Evolutionary conservation across 1,140 invertebrate genomes (phyloP), one percentile per base, ranked within the genome.

Genomic region (Atopsyche davidsoni): DNA sequence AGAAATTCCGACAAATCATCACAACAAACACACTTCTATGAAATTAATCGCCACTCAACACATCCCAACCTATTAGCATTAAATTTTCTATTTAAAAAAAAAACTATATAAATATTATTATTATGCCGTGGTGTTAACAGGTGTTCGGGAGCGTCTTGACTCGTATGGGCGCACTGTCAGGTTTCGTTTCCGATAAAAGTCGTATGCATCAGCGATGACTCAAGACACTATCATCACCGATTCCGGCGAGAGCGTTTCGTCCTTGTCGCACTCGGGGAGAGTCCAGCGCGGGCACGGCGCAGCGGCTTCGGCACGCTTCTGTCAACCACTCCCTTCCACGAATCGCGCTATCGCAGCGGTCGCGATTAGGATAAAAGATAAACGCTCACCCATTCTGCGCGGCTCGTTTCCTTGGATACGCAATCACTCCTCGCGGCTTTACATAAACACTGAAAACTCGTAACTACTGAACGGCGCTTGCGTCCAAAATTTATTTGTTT

Each of bases 251-350:
- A 17, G 18, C 19, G 22, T 11, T 31, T n/a, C 34, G 17, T 31
- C 21, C 22, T 23, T 47, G 34, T 35, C 46, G 46, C 36, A 34
- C 36, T 18, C 11, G 24, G 4, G 13, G 2, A 34, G 44, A 16
- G 44, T 21, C 21, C 32, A 38, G 48, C 43, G 40, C 40, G 48
- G 43, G 48, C 43, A 42, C n/a, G n/a, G n/a, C n/a, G n/a, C n/a
- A n/a, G n/a, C n/a, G n/a, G n/a, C n/a, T n/a, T n/a, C n/a, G n/a
- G n/a, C n/a, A n/a, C n/a, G n/a, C n/a, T n/a, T 23, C 31, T 50
- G 46, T 41, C 39, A 50, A 50, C 48, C 48, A 50, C 48, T 50
- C 48, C 48, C 48, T 50, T 50, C 39, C 46, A 39, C 6, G 6
- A 24, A 39, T 35, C 11, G 2, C 32, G 39, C 43, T 50, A 50